Conservation (phyloP, 1,140 invertebrate species). For the Lethrus apterus region DNA sequence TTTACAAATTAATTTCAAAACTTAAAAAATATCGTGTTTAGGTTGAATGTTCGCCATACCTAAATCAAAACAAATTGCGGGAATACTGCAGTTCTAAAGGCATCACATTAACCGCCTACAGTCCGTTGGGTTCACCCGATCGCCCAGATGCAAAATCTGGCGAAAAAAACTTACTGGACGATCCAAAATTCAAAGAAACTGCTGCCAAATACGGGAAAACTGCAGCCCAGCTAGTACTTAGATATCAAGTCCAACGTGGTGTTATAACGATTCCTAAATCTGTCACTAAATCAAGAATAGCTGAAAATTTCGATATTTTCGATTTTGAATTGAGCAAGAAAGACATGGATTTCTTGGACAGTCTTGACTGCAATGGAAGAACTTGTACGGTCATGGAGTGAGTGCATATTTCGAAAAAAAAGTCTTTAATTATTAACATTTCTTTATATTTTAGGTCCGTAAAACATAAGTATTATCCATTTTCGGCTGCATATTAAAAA, state of each 20-base stretch:
- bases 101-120: constrained; percentile 72
- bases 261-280: constrained; percentile 59
- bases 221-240: constrained; percentile 52
- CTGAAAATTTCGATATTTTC: constrained; percentile 50
- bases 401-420: constrained; percentile 15
- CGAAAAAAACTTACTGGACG: constrained; percentile 54
- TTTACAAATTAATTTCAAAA: background rate
- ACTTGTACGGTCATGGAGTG: constrained; percentile 31
- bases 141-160: no score
- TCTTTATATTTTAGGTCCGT: constrained; percentile 16
- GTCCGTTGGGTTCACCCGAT: constrained; percentile 65
- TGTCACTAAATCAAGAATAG: constrained; percentile 48
- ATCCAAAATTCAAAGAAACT: constrained; percentile 48
- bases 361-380: constrained; percentile 24
- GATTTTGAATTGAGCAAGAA: constrained; percentile 47
- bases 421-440: constrained; percentile 8
- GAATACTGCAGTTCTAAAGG: constrained; percentile 60
- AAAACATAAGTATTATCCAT: constrained; percentile 23
- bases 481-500: constrained; percentile 16
- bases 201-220: constrained; percentile 54
- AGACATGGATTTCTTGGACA: constrained; percentile 42
- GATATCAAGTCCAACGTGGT: constrained; percentile 48
- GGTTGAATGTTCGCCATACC: constrained; percentile 81
- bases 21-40: constrained; percentile 34
- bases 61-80: constrained; percentile 69